Evolutionary conservation across 2,797 vertebrate genomes (phyloP).

Genomic region (Acipenser ruthenus): DNA sequence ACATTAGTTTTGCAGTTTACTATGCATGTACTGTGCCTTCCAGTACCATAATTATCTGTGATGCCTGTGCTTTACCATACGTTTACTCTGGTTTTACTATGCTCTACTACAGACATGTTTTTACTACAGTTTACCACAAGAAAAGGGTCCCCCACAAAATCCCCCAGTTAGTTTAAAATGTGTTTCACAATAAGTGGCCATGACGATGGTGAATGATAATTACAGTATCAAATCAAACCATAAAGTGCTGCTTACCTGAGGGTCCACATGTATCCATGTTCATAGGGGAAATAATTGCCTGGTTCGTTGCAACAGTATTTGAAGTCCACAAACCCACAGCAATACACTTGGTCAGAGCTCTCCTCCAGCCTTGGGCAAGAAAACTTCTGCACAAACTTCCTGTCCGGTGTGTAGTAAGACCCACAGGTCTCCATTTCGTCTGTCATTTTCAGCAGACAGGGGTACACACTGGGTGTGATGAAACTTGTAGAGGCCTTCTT

Average conservation of each 20-base stretch:
- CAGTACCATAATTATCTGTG: background rate
- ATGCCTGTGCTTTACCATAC: background rate
- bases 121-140: background rate
- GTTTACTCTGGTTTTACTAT: background rate
- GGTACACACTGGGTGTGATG: background rate
- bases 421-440: slow-evolving; percentile 30
- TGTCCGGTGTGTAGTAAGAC: slow-evolving; percentile 44
- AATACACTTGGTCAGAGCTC: slow-evolving; percentile 38
- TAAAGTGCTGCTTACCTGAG: slow-evolving; percentile 40
- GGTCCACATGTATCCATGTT: slow-evolving; percentile 51
- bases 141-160: background rate
- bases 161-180: background rate
- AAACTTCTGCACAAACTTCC: slow-evolving; percentile 43
- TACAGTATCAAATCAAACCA: background rate
- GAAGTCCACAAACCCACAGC: slow-evolving; percentile 53
- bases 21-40: background rate
- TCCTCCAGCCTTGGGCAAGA: slow-evolving; percentile 42
- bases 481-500: background rate
- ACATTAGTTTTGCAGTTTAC: no score
- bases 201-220: background rate
- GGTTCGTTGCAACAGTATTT: slow-evolving; percentile 57
- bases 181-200: background rate
- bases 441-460: slow-evolving; percentile 14
- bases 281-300: slow-evolving; percentile 50
- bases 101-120: background rate